Conservation (phyloP, 2,888 invertebrate genomes). For the Drosophila neoperkinsi region DNA sequence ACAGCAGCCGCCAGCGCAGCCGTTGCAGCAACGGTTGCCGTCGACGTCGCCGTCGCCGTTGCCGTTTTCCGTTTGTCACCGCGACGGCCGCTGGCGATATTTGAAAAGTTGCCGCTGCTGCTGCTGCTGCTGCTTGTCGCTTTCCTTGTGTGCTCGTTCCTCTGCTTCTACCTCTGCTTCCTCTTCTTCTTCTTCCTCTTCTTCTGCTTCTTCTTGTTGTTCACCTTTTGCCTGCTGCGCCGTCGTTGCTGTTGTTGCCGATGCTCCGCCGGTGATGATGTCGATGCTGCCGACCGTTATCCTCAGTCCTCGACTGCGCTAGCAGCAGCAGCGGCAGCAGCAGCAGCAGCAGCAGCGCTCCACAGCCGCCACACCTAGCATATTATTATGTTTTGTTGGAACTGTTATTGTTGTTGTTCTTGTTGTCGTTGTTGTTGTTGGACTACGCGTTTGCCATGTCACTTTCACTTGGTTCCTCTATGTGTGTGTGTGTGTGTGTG, state of each 20-base stretch:
- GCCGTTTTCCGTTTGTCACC: conserved; percentile 54
- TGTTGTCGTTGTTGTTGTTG: not conserved
- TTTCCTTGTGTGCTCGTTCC: not conserved
- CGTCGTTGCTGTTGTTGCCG: conserved; percentile 33
- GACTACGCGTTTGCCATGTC: conserved; percentile 40
- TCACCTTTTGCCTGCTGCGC: conserved; percentile 8
- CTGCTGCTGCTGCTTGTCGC: conserved; percentile 7
- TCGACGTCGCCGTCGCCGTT: conserved; percentile 39
- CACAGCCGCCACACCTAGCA: conserved; percentile 63
- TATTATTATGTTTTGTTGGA: conserved; percentile 45
- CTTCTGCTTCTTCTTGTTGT: conserved; percentile 1
- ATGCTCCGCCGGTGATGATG: conserved; percentile 26
- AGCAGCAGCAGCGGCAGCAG: conserved; percentile 36
- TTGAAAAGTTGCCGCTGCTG: conserved; percentile 11
- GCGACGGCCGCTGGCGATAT: conserved; percentile 27
- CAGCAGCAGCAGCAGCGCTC: conserved; percentile 38
- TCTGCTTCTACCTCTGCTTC: conserved; percentile 3
- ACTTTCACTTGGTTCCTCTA: conserved; percentile 36
- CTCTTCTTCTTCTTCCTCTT: not conserved
- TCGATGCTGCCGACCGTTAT: conserved; percentile 27
- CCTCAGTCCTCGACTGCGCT: conserved; percentile 3
- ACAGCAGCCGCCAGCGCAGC: conserved; percentile 46
- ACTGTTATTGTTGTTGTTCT: not conserved
- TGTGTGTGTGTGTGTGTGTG: conserved; percentile 6
- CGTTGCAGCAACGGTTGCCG: conserved; percentile 28